Base-by-base conservation (phyloP, 2,797 vertebrate species). In the Labroides dimidiatus region DNA sequence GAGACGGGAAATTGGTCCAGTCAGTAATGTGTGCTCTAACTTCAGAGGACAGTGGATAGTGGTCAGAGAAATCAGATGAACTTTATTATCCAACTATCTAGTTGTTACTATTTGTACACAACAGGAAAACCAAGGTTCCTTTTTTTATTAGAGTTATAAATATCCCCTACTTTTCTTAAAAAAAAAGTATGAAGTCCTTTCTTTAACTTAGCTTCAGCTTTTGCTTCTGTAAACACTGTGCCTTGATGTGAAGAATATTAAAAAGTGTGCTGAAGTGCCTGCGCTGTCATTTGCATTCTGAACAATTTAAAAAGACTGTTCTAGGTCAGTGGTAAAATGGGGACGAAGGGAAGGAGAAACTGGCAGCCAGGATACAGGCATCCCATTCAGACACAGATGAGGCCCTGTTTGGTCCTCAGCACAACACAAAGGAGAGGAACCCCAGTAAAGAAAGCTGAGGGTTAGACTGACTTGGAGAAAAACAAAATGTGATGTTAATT, bases 361-460 rank as follows among this genome's bases (percentile, higher is more conserved):
- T 87, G 60, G 67, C 72, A 78, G 53, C 49, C 54, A 44, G 79
- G 49, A 80, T 45, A 89, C 86, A 92, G 71, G 48, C 68, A 56
- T 66, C 60, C 75, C 66, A 79, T 90, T 89, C 68, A 86, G 66
- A 59, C 21, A 4, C 58, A 39, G 44, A 14, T 52, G 75, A 80
- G 84, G 69, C 85, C 80, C 60, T 17, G n/a, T 69, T 70, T 77
- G 62, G 74, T 52, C 19, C 47, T 4, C 50, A 42, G 62, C 49
- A 33, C 30, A 33, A 61, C 52, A 45, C 45, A 65, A 49, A 53
- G 71, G 9, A 78, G 72, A 63, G 61, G 64, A 49, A 42, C 67
- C 50, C 51, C 56, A 60, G 49, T 42, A 42, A 42, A 60, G 54
- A 49, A 55, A 55, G 48, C 3, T 4, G 42, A 71, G 56, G 53